Evolutionary conservation across 2,888 invertebrate genomes (phyloP).

Genomic region (Eupeodes luniger): DNA sequence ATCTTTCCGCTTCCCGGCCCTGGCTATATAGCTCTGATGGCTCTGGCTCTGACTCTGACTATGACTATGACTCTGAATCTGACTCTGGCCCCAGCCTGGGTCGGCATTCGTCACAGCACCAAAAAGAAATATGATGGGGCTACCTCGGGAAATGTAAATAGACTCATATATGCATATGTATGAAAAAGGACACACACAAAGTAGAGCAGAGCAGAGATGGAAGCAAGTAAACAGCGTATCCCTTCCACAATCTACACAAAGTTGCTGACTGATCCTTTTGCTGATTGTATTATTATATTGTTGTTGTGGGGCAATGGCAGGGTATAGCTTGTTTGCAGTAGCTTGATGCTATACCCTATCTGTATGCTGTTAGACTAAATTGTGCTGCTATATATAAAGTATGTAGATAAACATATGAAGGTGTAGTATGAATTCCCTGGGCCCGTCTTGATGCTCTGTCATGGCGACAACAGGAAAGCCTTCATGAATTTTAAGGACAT

Average conservation of each 20-base stretch:
- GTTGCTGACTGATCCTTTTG: slow-evolving; percentile 49
- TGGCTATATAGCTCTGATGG: too few relatives aligned
- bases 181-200: not conserved
- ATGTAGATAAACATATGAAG: not conserved
- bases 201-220: not conserved
- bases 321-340: slow-evolving; percentile 29
- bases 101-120: slow-evolving; percentile 1
- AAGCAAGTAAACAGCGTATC: slow-evolving; percentile 42
- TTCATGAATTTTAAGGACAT: slow-evolving; percentile 60
- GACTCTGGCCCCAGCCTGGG: not conserved
- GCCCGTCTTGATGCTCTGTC: slow-evolving; percentile 7
- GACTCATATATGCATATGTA: slow-evolving; percentile 5
- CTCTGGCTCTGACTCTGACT: too few relatives aligned
- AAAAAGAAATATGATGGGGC: slow-evolving; percentile 4
- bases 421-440: not conserved
- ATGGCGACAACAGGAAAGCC: slow-evolving; percentile 49
- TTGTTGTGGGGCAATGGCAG: slow-evolving; percentile 33
- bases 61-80: too few relatives aligned
- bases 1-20: slow-evolving; percentile 29
- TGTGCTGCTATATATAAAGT: not conserved
- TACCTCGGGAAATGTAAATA: slow-evolving; percentile 35
- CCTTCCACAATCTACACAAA: slow-evolving; percentile 28
- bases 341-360: not conserved
- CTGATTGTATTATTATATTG: slow-evolving; percentile 71
- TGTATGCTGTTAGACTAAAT: not conserved